Conservation (phyloP, 30 jellyfish, hydroid and myxozoan genomes). For the Aurelia aurita complex sp. Pacific region DNA sequence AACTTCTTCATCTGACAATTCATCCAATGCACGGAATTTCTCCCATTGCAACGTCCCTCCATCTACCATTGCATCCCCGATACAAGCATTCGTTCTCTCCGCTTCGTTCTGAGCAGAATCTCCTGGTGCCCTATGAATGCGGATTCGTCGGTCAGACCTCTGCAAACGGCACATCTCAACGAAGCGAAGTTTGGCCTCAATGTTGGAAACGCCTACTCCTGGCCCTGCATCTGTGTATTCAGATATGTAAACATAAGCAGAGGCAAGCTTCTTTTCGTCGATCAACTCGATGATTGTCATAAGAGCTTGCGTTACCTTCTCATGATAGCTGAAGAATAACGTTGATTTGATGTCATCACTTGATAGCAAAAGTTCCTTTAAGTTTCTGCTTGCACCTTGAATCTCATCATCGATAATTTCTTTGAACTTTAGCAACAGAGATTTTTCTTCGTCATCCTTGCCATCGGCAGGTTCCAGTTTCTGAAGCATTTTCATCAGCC, state of each 20-base stretch:
- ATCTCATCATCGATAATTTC: too few relatives aligned
- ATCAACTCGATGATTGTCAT: too few relatives aligned
- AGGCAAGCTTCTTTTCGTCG: too few relatives aligned
- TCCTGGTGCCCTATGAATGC: slow-evolving; percentile 8
- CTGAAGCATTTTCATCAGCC: too few relatives aligned
- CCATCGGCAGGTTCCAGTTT: too few relatives aligned
- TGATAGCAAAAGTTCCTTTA: too few relatives aligned
- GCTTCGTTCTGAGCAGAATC: slow-evolving; percentile 31
- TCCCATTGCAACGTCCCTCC: slow-evolving; percentile 28
- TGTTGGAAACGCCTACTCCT: slow-evolving; percentile 30
- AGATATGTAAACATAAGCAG: not conserved
- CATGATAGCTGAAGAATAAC: too few relatives aligned
- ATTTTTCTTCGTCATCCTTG: too few relatives aligned
- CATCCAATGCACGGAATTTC: not conserved
- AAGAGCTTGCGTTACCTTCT: too few relatives aligned
- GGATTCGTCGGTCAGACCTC: not conserved
- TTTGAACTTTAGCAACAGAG: too few relatives aligned
- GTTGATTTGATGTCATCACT: too few relatives aligned
- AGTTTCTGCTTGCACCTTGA: too few relatives aligned
- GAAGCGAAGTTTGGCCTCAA: slow-evolving; percentile 2
- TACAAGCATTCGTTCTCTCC: slow-evolving; percentile 7
- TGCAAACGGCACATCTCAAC: slow-evolving; percentile 4
- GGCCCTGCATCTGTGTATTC: slow-evolving; percentile 28
- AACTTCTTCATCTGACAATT: slow-evolving; percentile 4
- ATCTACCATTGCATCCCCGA: slow-evolving; percentile 25